phyloP scores from a whole-genome alignment of 2,797 vertebrate genomes.

The Chaetodon trifasciatus region DNA sequence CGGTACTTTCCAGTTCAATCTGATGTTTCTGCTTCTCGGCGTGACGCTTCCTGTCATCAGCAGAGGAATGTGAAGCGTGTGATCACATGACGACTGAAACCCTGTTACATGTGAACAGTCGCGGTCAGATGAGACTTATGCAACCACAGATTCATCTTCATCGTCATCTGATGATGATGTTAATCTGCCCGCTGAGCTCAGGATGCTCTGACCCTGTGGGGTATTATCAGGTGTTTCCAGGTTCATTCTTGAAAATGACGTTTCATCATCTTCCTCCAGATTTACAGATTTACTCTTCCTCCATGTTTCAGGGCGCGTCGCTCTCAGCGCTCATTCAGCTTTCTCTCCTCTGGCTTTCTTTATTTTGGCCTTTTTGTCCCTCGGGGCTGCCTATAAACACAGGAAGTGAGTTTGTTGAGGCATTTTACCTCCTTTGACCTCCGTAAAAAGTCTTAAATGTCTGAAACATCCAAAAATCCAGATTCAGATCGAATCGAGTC shows the following conservation, averaged over 20 bases:
- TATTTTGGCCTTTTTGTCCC: constrained; percentile 1
- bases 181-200: constrained; percentile 11
- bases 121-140: constrained; percentile 31
- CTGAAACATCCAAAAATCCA: not conserved
- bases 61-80: constrained; percentile 1
- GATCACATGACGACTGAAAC: constrained; percentile 28
- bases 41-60: not conserved
- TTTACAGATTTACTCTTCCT: not conserved
- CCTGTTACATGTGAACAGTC: not conserved
- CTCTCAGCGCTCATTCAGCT: not conserved
- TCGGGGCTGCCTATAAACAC: not conserved
- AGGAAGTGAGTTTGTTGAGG: not conserved
- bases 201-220: not conserved
- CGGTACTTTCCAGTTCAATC: not conserved
- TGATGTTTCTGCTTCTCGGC: not conserved
- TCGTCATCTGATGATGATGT: not conserved
- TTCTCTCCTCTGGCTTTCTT: no score
- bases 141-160: constrained; percentile 24
- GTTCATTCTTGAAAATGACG: no score
- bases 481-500: not conserved
- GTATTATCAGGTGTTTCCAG: not conserved
- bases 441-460: no score
- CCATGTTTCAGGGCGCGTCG: not conserved
- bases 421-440: not conserved
- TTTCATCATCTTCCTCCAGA: no score